A percentile compares a stretch with the other conserved stretches of the same genome.
Evolutionary conservation across 2,888 invertebrate species (phyloP).

Genomic region (Saturnia japonica): DNA sequence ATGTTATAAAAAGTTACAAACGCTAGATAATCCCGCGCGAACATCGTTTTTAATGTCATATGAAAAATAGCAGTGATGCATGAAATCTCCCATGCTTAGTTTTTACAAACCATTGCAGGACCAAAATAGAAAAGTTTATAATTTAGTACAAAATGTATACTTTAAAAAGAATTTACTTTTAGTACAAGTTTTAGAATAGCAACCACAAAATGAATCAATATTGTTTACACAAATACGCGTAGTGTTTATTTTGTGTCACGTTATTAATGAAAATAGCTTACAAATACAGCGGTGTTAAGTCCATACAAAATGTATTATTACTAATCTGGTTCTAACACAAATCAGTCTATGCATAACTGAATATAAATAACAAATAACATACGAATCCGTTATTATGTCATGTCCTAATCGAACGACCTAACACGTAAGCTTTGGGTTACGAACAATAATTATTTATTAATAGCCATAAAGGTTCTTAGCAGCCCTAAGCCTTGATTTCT

Average conservation of each 20-base stretch:
- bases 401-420: slow-evolving; percentile 49
- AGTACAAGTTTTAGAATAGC: neutral
- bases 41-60: too few relatives aligned
- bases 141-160: neutral
- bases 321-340: slow-evolving; percentile 30
- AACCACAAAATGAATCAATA: neutral
- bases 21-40: too few relatives aligned
- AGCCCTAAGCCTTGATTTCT: slow-evolving; percentile 45
- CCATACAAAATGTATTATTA: slow-evolving; percentile 17
- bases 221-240: neutral
- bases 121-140: neutral
- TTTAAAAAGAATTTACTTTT: neutral
- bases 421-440: slow-evolving; percentile 61
- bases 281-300: slow-evolving; percentile 6
- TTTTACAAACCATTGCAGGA: neutral
- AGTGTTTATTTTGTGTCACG: neutral
- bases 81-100: neutral
- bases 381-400: slow-evolving; percentile 49
- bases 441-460: slow-evolving; percentile 31
- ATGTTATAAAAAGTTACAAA: too few relatives aligned
- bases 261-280: neutral
- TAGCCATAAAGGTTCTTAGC: slow-evolving; percentile 55
- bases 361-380: slow-evolving; percentile 29
- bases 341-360: slow-evolving; percentile 36
- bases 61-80: too few relatives aligned